Evolutionary conservation across 2,888 invertebrate genomes (phyloP).

Genomic region (Conus canariensis): DNA sequence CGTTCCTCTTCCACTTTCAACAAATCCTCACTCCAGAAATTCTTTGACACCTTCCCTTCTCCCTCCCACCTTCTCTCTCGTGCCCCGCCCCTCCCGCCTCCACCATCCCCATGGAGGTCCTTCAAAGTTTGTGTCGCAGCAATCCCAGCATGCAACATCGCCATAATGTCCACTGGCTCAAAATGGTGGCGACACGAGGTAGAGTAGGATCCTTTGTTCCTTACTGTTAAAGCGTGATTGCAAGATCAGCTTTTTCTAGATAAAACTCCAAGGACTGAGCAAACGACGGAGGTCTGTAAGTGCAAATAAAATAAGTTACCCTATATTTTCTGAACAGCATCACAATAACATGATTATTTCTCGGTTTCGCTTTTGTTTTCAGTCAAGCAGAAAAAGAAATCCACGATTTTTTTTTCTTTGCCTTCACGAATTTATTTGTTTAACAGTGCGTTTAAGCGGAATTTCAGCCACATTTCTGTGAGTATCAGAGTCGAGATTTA

Average conservation of each 20-base stretch:
- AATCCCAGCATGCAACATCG: constrained; percentile 33
- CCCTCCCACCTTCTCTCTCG: too few species aligned
- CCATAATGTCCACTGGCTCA: constrained; percentile 32
- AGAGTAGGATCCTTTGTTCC: neutral
- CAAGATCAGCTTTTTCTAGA: neutral
- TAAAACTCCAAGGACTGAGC: neutral
- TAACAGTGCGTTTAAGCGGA: neutral
- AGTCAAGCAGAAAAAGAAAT: neutral
- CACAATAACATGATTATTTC: neutral
- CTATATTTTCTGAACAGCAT: neutral
- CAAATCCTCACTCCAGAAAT: too few species aligned
- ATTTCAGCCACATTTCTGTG: neutral
- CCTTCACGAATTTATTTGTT: neutral
- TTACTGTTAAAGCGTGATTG: neutral
- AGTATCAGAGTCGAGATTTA: neutral
- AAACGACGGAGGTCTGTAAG: neutral
- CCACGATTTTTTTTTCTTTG: neutral
- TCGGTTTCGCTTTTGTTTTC: neutral
- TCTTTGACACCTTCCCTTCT: too few species aligned
- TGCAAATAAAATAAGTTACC: constrained; percentile 4
- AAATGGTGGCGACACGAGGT: constrained; percentile 11
- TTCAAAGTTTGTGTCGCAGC: neutral
- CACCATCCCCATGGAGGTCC: too few species aligned
- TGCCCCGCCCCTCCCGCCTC: too few species aligned
- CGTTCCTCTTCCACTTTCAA: too few species aligned